Evolutionary conservation across 2,888 invertebrate species (phyloP).

Genomic region (Eupithecia tripunctaria): DNA sequence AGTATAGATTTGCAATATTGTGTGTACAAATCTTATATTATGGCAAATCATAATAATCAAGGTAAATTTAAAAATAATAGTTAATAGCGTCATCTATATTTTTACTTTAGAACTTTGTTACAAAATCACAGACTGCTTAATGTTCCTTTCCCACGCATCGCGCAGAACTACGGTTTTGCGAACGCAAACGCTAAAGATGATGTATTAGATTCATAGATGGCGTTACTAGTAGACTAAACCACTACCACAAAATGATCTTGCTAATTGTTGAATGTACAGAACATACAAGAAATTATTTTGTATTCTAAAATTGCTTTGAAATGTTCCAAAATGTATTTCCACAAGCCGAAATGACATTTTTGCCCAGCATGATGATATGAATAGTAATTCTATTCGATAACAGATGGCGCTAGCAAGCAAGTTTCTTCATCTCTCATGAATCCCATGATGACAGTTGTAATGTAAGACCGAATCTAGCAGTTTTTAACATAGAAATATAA

Average conservation of each 20-base stretch:
- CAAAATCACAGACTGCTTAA: not conserved
- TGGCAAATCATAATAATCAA: no score
- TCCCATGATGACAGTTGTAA: no score
- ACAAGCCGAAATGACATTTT: not conserved
- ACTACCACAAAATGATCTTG: not conserved
- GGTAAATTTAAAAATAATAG: no score
- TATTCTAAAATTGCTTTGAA: not conserved
- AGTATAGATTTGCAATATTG: no score
- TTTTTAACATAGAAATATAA: no score
- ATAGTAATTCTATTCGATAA: conserved; percentile 40
- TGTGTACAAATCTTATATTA: no score
- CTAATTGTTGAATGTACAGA: not conserved
- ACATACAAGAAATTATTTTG: not conserved
- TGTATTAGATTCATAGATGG: not conserved
- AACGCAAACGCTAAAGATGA: not conserved
- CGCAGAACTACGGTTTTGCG: not conserved
- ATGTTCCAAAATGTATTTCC: not conserved
- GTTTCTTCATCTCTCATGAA: not conserved
- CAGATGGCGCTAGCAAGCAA: conserved; percentile 43
- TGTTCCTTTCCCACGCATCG: not conserved
- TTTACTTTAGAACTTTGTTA: not conserved
- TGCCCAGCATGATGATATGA: not conserved
- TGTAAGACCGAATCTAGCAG: no score
- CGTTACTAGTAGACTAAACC: not conserved
- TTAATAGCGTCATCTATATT: not conserved